These are phyloP conservation scores for Rousettus leschenaultii DNA, from an alignment of 2,113 vertebrate species.

Conservation along the genomic window DNA sequence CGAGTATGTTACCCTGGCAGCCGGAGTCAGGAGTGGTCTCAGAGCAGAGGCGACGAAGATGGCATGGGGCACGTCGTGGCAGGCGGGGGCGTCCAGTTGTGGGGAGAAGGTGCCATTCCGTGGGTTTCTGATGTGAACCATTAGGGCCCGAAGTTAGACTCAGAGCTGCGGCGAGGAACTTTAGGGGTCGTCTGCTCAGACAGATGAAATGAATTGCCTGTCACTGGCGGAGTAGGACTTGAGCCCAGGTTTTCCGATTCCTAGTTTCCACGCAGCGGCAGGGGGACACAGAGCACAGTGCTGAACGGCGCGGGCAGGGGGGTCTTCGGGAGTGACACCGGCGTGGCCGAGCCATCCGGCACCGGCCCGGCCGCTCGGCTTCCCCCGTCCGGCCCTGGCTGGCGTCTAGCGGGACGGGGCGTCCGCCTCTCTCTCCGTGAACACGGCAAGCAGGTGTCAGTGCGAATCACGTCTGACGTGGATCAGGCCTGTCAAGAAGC, in stretches of 20 bases:
- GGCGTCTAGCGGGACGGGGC: neutral
- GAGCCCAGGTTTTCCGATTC: neutral
- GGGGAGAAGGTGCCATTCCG: neutral
- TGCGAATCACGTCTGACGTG: neutral
- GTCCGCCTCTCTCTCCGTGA: neutral
- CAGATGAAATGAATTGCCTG: neutral
- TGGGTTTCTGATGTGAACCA: neutral
- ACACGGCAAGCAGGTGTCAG: neutral
- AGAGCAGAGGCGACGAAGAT: neutral
- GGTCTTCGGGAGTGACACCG: neutral
- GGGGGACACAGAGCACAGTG: neutral
- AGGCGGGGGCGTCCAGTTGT: too few relatives aligned
- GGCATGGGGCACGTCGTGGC: too few relatives aligned
- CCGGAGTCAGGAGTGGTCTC: neutral
- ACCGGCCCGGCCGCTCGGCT: neutral
- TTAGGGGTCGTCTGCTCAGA: neutral
- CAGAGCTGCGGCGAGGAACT: neutral
- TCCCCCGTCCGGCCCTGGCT: neutral
- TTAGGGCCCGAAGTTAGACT: neutral
- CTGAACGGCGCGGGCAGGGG: too few relatives aligned
- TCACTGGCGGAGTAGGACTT: neutral
- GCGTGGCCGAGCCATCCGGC: too few relatives aligned
- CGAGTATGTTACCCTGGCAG: neutral
- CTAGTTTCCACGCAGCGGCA: neutral
- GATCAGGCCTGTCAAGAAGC: neutral